Evolutionary conservation across 1,140 invertebrate species (phyloP).

Genomic region (Diuraphis noxia): DNA sequence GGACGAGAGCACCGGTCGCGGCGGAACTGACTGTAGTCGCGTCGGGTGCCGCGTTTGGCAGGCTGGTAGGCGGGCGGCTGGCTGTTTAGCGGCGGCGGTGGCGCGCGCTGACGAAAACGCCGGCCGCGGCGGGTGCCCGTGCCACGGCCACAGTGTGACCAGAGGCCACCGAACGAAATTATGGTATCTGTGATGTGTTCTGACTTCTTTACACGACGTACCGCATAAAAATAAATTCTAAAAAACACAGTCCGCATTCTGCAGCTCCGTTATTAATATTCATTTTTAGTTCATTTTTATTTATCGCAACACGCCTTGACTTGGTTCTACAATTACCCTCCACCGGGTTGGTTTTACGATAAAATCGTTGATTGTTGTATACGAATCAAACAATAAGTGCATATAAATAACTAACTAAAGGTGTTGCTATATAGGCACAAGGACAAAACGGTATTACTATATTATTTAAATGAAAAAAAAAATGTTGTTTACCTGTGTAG

Average conservation of each 20-base stretch:
- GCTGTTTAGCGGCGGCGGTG: neutral
- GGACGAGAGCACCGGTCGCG: slow-evolving; percentile 45
- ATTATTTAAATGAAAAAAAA: slow-evolving; percentile 12
- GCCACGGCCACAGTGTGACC: slow-evolving; percentile 18
- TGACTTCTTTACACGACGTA: neutral
- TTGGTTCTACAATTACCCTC: neutral
- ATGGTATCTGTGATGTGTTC: neutral
- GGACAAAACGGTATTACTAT: slow-evolving; percentile 7
- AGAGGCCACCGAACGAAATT: neutral
- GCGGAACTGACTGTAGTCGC: slow-evolving; percentile 37
- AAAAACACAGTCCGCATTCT: neutral
- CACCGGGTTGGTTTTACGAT: slow-evolving; percentile 36
- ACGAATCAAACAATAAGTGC: neutral
- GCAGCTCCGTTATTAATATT: slow-evolving; percentile 21
- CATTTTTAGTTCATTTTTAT: slow-evolving; percentile 14
- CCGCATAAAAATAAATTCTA: neutral
- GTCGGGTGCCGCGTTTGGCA: slow-evolving; percentile 35
- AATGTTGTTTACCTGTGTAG: neutral
- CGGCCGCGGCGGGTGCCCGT: slow-evolving; percentile 23
- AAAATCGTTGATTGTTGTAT: slow-evolving; percentile 27
- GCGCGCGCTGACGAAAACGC: slow-evolving; percentile 43
- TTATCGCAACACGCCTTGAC: neutral
- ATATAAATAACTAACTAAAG: neutral
- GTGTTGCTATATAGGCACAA: neutral
- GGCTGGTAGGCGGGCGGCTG: slow-evolving; percentile 13